Conservation (phyloP, 2,797 vertebrate genomes). For the Sebastes hopkinsi region DNA sequence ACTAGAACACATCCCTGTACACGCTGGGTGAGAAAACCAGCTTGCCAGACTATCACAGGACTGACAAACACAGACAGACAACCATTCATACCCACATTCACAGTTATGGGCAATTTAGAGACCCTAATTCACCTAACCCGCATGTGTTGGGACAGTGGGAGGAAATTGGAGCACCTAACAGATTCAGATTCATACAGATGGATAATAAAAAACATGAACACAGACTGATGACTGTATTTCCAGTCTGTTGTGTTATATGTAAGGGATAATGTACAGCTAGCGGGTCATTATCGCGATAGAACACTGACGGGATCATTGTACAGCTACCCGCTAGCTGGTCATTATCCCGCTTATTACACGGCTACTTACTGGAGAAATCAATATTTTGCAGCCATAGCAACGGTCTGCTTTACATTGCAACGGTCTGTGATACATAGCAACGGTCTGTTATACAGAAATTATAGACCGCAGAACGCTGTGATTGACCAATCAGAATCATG, state of each 20-base stretch:
- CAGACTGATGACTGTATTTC: neutral
- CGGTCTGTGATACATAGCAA: too few relatives aligned
- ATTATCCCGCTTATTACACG: too few relatives aligned
- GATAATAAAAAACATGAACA: neutral
- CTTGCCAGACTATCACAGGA: neutral
- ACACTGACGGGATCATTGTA: too few relatives aligned
- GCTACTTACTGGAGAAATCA: too few relatives aligned
- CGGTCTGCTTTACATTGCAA: too few relatives aligned
- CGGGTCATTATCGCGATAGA: too few relatives aligned
- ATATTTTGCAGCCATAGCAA: too few relatives aligned
- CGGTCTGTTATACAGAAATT: too few relatives aligned
- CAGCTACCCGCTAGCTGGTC: too few relatives aligned
- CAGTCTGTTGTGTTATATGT: neutral
- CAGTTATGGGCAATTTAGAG: neutral
- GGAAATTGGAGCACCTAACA: neutral
- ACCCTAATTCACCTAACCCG: neutral
- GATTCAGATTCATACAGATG: neutral
- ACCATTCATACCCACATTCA: neutral
- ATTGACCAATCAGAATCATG: too few relatives aligned
- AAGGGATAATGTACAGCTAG: too few relatives aligned
- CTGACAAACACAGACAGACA: slow-evolving; percentile 4
- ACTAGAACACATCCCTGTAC: neutral
- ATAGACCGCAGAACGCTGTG: too few relatives aligned
- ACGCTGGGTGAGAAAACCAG: neutral
- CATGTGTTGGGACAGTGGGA: neutral